These are phyloP conservation scores for Hycleus phaleratus DNA, from an alignment of 1,140 invertebrate species.

Conservation along the genomic window DNA sequence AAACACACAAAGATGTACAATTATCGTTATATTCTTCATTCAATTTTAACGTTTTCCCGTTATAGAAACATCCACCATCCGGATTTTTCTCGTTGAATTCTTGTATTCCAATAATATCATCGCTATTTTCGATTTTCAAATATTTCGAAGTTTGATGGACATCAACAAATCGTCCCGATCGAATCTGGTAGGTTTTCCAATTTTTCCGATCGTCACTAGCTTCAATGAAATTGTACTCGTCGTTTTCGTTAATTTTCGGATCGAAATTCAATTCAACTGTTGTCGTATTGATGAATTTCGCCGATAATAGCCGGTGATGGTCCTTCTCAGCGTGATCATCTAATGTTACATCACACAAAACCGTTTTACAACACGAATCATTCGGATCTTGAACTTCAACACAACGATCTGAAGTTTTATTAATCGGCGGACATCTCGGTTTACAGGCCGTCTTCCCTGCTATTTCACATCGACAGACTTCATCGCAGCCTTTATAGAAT, in stretches of 20 bases:
- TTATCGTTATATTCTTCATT: conserved; percentile 59
- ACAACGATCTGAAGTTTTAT: conserved; percentile 56
- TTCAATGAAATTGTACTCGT: conserved; percentile 34
- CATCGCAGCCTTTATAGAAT: conserved; percentile 70
- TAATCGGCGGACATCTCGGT: conserved; percentile 52
- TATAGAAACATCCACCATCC: conserved; percentile 45
- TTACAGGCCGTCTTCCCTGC: conserved; percentile 65
- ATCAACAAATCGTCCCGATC: conserved; percentile 35
- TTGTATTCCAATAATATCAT: conserved; percentile 31
- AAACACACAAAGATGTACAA: conserved; percentile 65
- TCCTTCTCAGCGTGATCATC: conserved; percentile 51
- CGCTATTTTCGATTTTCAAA: conserved; percentile 31
- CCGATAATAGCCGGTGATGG: conserved; percentile 31
- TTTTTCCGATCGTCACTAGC: conserved; percentile 38
- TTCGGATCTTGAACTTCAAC: conserved; percentile 64
- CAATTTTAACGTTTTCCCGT: conserved; percentile 49
- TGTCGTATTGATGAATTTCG: conserved; percentile 37
- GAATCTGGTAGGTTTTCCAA: conserved; percentile 39
- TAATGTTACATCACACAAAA: conserved; percentile 71
- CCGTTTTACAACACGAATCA: conserved; percentile 75
- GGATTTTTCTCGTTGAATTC: not conserved
- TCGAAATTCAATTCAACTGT: conserved; percentile 38
- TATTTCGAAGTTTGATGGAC: conserved; percentile 34
- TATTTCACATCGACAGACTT: conserved; percentile 66
- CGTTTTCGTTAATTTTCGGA: conserved; percentile 31